These are phyloP conservation scores for Phyllotis vaccarum DNA, from an alignment of 2,797 vertebrate genomes.

Conservation along the genomic window DNA sequence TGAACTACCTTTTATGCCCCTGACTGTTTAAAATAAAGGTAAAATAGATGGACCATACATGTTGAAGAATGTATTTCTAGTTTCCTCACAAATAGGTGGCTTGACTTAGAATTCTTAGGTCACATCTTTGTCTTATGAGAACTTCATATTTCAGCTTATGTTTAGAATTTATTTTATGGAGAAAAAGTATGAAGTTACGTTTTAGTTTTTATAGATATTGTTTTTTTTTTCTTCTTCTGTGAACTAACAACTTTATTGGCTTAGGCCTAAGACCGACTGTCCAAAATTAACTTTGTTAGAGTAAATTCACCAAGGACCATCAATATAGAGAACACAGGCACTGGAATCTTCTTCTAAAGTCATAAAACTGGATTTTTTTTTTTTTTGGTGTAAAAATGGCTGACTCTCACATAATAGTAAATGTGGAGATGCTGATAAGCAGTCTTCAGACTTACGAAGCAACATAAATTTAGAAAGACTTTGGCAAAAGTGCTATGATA, in stretches of 20 bases:
- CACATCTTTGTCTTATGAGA: neutral
- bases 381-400: constrained; percentile 26
- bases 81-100: neutral
- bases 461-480: constrained; percentile 30
- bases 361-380: constrained; percentile 44
- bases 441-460: constrained; percentile 24
- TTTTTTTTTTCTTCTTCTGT: neutral
- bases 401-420: constrained; percentile 16
- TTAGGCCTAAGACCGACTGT: neutral
- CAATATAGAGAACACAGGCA: neutral
- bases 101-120: constrained; percentile 7
- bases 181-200: neutral
- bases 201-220: constrained; percentile 1
- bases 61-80: neutral
- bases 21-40: neutral
- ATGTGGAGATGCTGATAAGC: constrained; percentile 1
- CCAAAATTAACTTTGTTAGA: constrained; percentile 33
- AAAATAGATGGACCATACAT: neutral
- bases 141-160: neutral
- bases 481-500: neutral
- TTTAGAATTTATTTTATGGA: constrained; percentile 1
- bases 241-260: constrained; percentile 1
- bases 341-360: constrained; percentile 11
- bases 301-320: neutral
- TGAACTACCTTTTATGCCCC: neutral